Evolutionary conservation across 1,140 invertebrate genomes (phyloP), one percentile per base, ranked within the genome.

Genomic region (Eulimnadia texana): DNA sequence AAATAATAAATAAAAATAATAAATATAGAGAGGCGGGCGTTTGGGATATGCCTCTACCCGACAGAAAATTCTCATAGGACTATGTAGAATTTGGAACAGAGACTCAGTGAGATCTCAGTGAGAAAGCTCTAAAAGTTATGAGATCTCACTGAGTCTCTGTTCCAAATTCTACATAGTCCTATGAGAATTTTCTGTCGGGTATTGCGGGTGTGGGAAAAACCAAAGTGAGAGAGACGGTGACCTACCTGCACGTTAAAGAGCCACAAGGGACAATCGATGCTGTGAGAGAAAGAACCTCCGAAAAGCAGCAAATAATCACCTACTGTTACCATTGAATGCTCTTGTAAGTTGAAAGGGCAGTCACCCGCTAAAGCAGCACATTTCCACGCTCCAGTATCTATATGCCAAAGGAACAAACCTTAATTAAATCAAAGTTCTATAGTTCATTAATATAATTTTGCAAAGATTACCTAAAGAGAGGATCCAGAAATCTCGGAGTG

Each of bases 201-300:
- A n/a, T n/a, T n/a, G n/a, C n/a, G n/a, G n/a, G n/a, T n/a, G n/a
- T n/a, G n/a, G n/a, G n/a, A n/a, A n/a, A n/a, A n/a, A n/a, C n/a
- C n/a, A n/a, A n/a, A n/a, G n/a, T n/a, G n/a, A n/a, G n/a, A n/a
- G n/a, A n/a, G n/a, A n/a, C n/a, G n/a, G n/a, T n/a, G n/a, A n/a
- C n/a, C n/a, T n/a, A 61, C 60, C 33, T 28, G 24, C 20, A 52
- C 19, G 50, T 49, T 53, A 42, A 51, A 62, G n/a, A 63, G 82
- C 90, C 90, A 94, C 1, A 93, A 77, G 13, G 90, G 88, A 0
- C 88, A 90, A 72, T 91, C 88, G 50, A 80, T 83, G 33, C 79
- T 80, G 25, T 82, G 79, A 16, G 84, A 84, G 73, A 90, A 86
- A 68, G 92, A 87, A 0, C 90, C 91, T 0, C 91, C 91, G 75